Percentiles rank a stretch among this genome's conserved stretches.
These are phyloP conservation scores for Bombus breviceps DNA, from an alignment of 1,140 invertebrate genomes.

Conservation along the genomic window DNA sequence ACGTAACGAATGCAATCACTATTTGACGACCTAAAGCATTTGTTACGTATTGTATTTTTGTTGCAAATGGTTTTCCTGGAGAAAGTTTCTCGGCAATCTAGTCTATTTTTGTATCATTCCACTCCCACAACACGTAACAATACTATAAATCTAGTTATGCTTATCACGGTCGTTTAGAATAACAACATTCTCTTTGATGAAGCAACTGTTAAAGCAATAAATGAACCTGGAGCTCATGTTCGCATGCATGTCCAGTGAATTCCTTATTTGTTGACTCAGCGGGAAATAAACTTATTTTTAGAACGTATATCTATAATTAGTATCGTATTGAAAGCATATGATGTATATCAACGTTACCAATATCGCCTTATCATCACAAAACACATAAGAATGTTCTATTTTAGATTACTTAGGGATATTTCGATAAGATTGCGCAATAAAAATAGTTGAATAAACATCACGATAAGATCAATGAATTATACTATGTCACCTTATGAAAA, in stretches of 20 bases:
- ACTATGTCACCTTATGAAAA: not conserved
- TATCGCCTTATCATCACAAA: not conserved
- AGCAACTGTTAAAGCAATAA: not conserved
- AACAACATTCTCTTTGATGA: not conserved
- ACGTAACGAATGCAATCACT: slow-evolving; percentile 15
- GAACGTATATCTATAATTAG: not conserved
- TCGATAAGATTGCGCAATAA: not conserved
- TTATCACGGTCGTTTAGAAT: not conserved
- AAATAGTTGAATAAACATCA: not conserved
- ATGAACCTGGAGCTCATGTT: slow-evolving; percentile 6
- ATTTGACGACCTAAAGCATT: slow-evolving; percentile 8
- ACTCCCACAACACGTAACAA: not conserved
- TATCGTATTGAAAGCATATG: not conserved
- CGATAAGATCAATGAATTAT: not conserved
- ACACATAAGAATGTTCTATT: not conserved
- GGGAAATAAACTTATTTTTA: not conserved
- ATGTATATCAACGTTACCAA: not conserved
- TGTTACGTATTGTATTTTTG: slow-evolving; percentile 19
- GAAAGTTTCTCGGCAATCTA: slow-evolving; percentile 15
- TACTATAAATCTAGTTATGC: not conserved
- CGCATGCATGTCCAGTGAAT: not conserved
- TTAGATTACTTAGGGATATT: not conserved
- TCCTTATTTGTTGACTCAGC: not conserved
- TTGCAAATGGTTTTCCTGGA: slow-evolving; percentile 30
- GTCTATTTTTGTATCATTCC: not conserved